These are phyloP conservation scores for Apotomis betuletana DNA, from an alignment of 2,888 invertebrate species.

Conservation along the genomic window DNA sequence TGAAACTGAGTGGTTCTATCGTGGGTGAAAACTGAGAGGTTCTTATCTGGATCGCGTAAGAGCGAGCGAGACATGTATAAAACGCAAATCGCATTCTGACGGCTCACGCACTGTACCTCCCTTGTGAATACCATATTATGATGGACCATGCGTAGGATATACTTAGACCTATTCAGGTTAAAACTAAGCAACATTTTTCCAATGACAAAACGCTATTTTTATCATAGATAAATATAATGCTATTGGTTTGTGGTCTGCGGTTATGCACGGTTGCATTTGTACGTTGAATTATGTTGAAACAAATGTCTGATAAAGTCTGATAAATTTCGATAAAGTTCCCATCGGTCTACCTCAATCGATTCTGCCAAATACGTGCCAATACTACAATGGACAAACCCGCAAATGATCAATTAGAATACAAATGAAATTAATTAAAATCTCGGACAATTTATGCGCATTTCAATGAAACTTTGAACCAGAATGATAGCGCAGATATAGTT, in stretches of 20 bases:
- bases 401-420: constrained; percentile 5
- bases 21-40: too few species aligned
- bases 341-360: not conserved
- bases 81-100: too few species aligned
- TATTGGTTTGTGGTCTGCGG: constrained; percentile 10
- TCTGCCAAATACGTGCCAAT: not conserved
- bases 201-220: not conserved
- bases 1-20: too few species aligned
- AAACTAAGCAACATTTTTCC: too few species aligned
- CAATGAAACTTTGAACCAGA: not conserved
- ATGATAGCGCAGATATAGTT: not conserved
- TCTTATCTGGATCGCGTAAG: too few species aligned
- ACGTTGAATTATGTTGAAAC: constrained; percentile 10
- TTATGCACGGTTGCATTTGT: constrained; percentile 17
- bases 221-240: constrained; percentile 6
- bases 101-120: too few species aligned
- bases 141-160: not conserved
- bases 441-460: constrained; percentile 1
- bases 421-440: constrained; percentile 2
- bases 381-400: not conserved
- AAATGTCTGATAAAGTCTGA: not conserved
- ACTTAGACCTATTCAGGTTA: too few species aligned
- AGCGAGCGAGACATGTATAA: too few species aligned
- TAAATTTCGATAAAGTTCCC: constrained; percentile 10
- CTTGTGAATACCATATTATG: too few species aligned